Base-by-base conservation (phyloP, 23 tunicate genomes). In the Diplosoma virens region DNA sequence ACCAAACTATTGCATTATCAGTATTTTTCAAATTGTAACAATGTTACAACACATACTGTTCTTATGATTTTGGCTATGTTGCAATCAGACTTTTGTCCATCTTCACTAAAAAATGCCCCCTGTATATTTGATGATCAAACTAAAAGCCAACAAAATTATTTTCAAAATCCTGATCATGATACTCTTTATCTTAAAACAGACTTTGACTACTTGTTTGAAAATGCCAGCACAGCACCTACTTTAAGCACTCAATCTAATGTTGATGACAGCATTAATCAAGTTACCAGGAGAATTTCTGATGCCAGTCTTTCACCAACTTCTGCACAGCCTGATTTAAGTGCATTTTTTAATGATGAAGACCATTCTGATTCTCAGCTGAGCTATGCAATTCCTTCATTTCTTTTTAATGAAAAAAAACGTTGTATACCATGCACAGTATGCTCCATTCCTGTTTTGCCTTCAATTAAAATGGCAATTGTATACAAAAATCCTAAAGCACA, bases 391-490 rank as follows among this genome's bases (percentile, higher is more conserved):
- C 35, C 69, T 5, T 34, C 30, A 29, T 61, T 61, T 29, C 7
- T 29, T 61, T 26, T 35, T 4, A 29, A 29, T 35, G 30, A 29
- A 29, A 27, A 61, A 27, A 27, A n/a, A 3, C 35, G 35, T 27
- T 29, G 6, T 61, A 14, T 61, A 6, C 69, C 69, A 5, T 61
- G 35, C 35, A 34, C 28, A 61, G n/a, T 61, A 28, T 27, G 69
- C 69, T 61, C 35, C 35, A 26, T 61, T 29, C 34, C 35, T 5
- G 11, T 61, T 26, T 26, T 6, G 2, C 9, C 34, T 61, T n/a
- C 9, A 27, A 35, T 61, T 29, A 61, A 61, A 28, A 61, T 61
- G 69, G 69, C 30, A n/a, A 6, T 61, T 27, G n/a, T 61, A 27
- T 27, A 17, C 6, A 61, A 61, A 29, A 11, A 14, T 3, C 17